Evolutionary conservation across 2,113 vertebrate species (phyloP).

Genomic region (Clarias magur): DNA sequence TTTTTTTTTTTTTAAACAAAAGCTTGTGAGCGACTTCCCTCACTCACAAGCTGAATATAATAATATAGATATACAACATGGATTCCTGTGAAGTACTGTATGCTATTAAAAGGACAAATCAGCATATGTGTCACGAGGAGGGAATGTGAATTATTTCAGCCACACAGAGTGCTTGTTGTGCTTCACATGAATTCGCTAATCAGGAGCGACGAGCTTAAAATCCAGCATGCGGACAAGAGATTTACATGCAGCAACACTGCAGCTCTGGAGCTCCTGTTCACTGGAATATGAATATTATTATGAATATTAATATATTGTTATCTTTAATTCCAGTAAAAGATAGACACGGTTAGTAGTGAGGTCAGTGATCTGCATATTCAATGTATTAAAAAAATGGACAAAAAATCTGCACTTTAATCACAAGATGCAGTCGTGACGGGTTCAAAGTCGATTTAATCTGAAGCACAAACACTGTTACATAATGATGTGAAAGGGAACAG

Average conservation of each 20-base stretch:
- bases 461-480: slow-evolving; percentile 34
- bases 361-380: background rate
- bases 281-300: background rate
- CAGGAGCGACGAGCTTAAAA: background rate
- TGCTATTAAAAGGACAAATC: background rate
- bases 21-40: no score
- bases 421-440: background rate
- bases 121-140: background rate
- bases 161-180: slow-evolving; percentile 7
- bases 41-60: no score
- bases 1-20: no score
- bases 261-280: background rate
- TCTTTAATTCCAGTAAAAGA: background rate
- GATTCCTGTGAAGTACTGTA: background rate
- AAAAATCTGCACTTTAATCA: background rate
- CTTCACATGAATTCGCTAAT: background rate
- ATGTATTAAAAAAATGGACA: background rate
- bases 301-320: background rate
- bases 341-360: background rate
- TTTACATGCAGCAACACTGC: background rate
- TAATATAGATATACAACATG: background rate
- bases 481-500: background rate
- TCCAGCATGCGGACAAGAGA: background rate
- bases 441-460: background rate
- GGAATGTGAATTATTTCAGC: background rate